Conservation (phyloP, 2,888 invertebrate species). For the Phania funesta region DNA sequence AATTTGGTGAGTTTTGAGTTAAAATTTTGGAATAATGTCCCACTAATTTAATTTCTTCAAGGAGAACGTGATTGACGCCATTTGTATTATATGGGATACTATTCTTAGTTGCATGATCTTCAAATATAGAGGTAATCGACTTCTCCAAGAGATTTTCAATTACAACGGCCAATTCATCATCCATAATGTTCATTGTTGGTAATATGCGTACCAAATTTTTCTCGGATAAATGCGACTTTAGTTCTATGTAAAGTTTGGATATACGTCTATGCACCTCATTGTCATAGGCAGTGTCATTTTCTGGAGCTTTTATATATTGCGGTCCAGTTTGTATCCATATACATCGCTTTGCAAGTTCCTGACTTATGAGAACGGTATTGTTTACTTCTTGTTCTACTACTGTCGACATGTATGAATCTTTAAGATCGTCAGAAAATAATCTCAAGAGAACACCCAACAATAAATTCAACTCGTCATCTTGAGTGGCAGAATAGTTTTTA, state of each 20-base stretch:
- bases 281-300: constrained; percentile 82
- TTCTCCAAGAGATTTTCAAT: constrained; percentile 86
- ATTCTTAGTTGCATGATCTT: constrained; percentile 84
- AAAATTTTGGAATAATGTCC: constrained; percentile 85
- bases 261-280: constrained; percentile 86
- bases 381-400: constrained; percentile 92
- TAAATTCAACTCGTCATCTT: constrained; percentile 82
- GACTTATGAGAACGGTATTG: constrained; percentile 89
- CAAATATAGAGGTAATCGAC: constrained; percentile 85
- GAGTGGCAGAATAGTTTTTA: constrained; percentile 72
- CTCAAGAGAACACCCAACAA: constrained; percentile 86
- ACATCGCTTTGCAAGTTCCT: constrained; percentile 88
- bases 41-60: constrained; percentile 86
- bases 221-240: constrained; percentile 87
- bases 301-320: constrained; percentile 81
- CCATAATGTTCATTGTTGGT: constrained; percentile 77
- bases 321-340: constrained; percentile 89
- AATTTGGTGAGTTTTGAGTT: constrained; percentile 83
- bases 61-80: constrained; percentile 86
- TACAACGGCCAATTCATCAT: constrained; percentile 81
- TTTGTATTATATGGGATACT: constrained; percentile 84
- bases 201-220: constrained; percentile 86
- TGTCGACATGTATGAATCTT: constrained; percentile 90
- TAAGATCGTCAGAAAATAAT: constrained; percentile 87
- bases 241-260: constrained; percentile 86